Conservation (phyloP, 1,140 invertebrate genomes). For the Meteorus sp. region DNA sequence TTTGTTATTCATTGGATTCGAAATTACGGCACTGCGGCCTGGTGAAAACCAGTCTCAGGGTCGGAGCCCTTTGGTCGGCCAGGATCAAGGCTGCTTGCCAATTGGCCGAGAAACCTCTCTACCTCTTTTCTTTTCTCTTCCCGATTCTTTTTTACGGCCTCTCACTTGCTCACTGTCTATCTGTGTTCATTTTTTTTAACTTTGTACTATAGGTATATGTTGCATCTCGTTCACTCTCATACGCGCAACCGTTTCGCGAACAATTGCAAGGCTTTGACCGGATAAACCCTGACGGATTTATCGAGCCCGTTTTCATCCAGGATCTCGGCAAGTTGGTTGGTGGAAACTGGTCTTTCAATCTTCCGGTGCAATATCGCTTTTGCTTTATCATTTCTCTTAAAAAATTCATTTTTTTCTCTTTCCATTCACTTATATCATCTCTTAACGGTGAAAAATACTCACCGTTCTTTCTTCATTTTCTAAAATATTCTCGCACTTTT, state of each 20-base stretch:
- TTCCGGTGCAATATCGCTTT: not conserved
- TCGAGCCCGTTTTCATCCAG: constrained; percentile 14
- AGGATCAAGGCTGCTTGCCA: constrained; percentile 39
- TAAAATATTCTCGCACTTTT: too few relatives aligned
- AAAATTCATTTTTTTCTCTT: not conserved
- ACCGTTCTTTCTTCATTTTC: too few relatives aligned
- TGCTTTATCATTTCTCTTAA: not conserved
- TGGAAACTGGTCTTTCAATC: constrained; percentile 6
- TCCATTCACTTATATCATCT: not conserved
- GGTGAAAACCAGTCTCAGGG: constrained; percentile 36
- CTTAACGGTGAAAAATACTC: too few relatives aligned
- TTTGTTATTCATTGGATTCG: not conserved
- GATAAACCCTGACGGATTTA: constrained; percentile 24
- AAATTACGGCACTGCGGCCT: constrained; percentile 29
- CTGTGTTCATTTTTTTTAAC: too few relatives aligned
- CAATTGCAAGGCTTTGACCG: constrained; percentile 18
- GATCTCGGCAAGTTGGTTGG: constrained; percentile 1
- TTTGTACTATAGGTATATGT: too few relatives aligned
- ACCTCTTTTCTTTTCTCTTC: constrained; percentile 23
- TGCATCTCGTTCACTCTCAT: too few relatives aligned
- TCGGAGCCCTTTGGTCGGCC: constrained; percentile 35
- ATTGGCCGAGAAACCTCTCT: constrained; percentile 31
- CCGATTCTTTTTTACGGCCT: too few relatives aligned
- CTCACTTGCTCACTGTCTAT: too few relatives aligned
- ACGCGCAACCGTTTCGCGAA: constrained; percentile 7